A percentile compares a stretch with the other conserved stretches of the same genome.
These are phyloP conservation scores for Tetragnatha montana DNA, from an alignment of 2,888 invertebrate species.

Conservation along the genomic window DNA sequence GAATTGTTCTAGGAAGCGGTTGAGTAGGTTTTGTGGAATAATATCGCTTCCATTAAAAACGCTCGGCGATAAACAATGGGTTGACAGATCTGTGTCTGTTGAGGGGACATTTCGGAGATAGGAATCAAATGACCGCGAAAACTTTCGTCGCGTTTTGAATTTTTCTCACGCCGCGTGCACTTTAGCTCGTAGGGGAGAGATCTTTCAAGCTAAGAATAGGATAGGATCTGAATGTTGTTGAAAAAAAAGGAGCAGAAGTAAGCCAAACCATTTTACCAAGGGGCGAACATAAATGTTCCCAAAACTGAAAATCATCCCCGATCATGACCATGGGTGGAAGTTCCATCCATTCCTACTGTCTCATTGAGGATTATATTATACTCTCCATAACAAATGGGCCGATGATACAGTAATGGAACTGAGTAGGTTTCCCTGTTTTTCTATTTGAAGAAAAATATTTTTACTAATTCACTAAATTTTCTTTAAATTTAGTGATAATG, in stretches of 20 bases:
- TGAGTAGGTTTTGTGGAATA: neutral
- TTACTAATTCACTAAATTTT: no score
- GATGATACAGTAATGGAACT: neutral
- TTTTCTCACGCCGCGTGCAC: neutral
- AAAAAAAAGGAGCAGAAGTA: neutral
- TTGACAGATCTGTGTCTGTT: neutral
- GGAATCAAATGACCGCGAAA: neutral
- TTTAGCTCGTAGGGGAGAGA: neutral
- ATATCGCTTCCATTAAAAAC: neutral
- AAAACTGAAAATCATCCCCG: neutral
- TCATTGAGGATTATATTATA: neutral
- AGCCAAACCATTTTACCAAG: neutral
- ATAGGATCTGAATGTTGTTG: neutral
- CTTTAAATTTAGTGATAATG: no score
- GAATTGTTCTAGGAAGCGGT: no score
- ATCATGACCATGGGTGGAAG: neutral
- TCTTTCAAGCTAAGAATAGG: neutral
- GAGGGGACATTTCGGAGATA: neutral
- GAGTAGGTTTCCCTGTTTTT: no score
- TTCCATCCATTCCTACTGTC: neutral
- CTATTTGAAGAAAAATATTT: no score
- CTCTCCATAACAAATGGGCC: neutral
- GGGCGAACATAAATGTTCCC: neutral
- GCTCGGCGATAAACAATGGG: neutral
- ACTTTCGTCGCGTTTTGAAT: no score